Conservation (phyloP, 2,888 invertebrate species). For the Electrophaes corylata region DNA sequence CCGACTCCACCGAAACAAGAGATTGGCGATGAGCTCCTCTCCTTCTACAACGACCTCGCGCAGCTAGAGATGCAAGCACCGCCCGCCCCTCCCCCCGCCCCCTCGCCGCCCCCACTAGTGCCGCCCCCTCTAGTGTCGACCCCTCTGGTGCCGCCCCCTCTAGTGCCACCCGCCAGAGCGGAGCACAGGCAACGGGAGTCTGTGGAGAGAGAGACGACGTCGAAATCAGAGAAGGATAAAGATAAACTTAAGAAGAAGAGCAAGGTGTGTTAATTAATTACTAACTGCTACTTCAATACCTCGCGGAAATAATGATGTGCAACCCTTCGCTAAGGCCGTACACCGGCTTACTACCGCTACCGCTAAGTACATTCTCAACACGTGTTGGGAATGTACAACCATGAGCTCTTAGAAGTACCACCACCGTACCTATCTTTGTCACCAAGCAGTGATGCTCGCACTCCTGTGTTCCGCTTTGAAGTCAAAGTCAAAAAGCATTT, state of each 20-base stretch:
- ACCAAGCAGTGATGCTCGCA: no score
- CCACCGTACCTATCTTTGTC: no score
- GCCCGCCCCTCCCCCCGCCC: constrained; percentile 31
- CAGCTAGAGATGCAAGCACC: constrained; percentile 67
- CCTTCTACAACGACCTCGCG: constrained; percentile 83
- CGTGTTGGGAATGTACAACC: no score
- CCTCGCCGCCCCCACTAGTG: constrained; percentile 45
- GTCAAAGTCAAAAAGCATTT: no score
- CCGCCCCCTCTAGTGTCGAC: not conserved
- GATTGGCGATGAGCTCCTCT: constrained; percentile 77
- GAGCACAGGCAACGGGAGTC: constrained; percentile 37
- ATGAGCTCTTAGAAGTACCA: no score
- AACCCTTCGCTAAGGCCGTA: no score
- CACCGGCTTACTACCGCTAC: no score
- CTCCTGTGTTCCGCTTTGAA: no score
- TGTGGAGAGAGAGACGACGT: constrained; percentile 24
- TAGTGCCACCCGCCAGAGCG: not conserved
- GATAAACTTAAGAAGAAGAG: constrained; percentile 36
- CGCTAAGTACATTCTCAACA: no score
- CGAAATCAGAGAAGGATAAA: constrained; percentile 33
- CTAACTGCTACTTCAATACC: no score
- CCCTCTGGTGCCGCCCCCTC: no score
- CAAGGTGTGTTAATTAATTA: constrained; percentile 29
- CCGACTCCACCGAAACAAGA: constrained; percentile 60
- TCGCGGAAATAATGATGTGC: no score